These are phyloP conservation scores for Calliphora vomitoria DNA, from an alignment of 2,888 invertebrate genomes.

Conservation along the genomic window DNA sequence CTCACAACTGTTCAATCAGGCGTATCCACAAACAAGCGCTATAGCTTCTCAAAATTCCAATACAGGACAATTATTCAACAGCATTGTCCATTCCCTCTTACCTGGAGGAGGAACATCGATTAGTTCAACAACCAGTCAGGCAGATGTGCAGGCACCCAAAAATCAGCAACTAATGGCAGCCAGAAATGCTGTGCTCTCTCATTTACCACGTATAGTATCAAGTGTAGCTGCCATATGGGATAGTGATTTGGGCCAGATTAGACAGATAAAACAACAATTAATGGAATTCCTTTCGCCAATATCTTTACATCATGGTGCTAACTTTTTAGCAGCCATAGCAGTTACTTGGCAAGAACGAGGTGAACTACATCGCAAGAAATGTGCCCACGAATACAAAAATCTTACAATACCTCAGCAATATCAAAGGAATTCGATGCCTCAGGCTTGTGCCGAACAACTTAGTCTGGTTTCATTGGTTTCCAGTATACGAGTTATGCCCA, in stretches of 20 bases:
- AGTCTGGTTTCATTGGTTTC: constrained; percentile 92
- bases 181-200: constrained; percentile 90
- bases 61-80: constrained; percentile 91
- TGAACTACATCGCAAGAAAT: constrained; percentile 84
- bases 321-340: constrained; percentile 92
- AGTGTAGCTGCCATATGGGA: constrained; percentile 93
- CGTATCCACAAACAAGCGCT: constrained; percentile 85
- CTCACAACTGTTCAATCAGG: constrained; percentile 86
- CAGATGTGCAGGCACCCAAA: constrained; percentile 80
- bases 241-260: constrained; percentile 86
- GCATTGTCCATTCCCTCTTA: constrained; percentile 92
- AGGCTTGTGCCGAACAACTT: constrained; percentile 89
- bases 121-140: constrained; percentile 77
- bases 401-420: constrained; percentile 81
- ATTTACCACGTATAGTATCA: constrained; percentile 92
- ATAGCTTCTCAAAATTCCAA: constrained; percentile 86
- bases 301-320: constrained; percentile 91
- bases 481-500: constrained; percentile 92
- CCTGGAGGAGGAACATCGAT: constrained; percentile 84
- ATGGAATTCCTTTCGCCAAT: constrained; percentile 93
- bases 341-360: constrained; percentile 93
- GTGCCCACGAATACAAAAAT: constrained; percentile 83
- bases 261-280: constrained; percentile 89
- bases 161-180: constrained; percentile 86
- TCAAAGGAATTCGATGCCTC: constrained; percentile 83